phyloP scores from a whole-genome alignment of 2,113 vertebrate genomes.

The Pholis gunnellus region DNA sequence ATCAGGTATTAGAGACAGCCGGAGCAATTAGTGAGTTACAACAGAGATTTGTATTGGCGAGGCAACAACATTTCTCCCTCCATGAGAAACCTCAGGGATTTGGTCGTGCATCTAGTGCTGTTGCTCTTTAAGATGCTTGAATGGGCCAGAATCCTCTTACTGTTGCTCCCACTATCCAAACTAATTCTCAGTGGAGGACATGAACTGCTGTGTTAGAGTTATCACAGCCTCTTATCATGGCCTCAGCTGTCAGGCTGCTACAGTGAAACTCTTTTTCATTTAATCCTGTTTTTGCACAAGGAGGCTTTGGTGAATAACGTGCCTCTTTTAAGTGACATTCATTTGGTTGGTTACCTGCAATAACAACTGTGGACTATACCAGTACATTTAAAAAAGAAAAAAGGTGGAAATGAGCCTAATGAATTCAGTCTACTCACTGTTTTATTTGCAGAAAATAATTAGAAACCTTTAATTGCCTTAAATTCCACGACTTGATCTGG shows the following conservation, averaged over 20 bases:
- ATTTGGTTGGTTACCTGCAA: neutral
- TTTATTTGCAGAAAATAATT: no score
- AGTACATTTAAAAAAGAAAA: neutral
- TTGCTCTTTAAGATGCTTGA: conserved; percentile 46
- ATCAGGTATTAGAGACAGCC: conserved; percentile 56
- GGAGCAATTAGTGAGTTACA: conserved; percentile 54
- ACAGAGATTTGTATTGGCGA: conserved; percentile 44
- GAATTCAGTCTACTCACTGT: neutral
- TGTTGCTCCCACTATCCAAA: conserved; percentile 9
- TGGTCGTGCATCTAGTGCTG: conserved; percentile 25
- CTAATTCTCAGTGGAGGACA: conserved; percentile 29
- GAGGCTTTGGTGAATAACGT: neutral
- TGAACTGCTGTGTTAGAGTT: neutral
- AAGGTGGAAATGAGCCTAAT: neutral
- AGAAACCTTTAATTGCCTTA: no score
- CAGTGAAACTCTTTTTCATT: neutral
- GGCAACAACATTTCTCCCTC: conserved; percentile 17
- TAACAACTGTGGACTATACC: neutral
- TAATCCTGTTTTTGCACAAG: neutral
- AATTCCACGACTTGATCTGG: neutral
- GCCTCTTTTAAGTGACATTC: neutral
- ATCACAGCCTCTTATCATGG: neutral
- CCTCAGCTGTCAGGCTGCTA: neutral
- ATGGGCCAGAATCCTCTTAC: conserved; percentile 62
- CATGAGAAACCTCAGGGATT: conserved; percentile 47